Evolutionary conservation across 2,888 invertebrate genomes (phyloP), one percentile per base, ranked within the genome.

Genomic region (Cylindroiulus punctatus): DNA sequence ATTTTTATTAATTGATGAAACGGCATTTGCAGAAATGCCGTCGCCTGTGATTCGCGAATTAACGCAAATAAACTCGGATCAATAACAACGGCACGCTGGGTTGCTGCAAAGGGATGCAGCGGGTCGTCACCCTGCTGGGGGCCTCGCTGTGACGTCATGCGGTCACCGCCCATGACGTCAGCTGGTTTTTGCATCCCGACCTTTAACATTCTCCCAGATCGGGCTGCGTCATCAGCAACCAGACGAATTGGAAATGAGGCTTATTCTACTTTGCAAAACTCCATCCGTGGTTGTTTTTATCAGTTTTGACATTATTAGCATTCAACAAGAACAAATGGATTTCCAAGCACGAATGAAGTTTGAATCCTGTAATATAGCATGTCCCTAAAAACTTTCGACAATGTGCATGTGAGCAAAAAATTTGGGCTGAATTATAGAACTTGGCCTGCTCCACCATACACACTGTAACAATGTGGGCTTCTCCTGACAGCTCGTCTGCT

Each of bases 1-100:
- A 26, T 65, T 65, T 26, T 65, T 65, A 65, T 65, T 65, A 65
- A 65, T 65, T 65, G 65, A 65, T 65, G 65, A 26, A 65, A 65
- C 19, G 65, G 65, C 4, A 65, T 65, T 65, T 26, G 26, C 65
- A 65, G 65, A 65, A 65, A 65, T 65, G 65, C n/a, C 26, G 65
- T 65, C 26, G 26, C 8, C 26, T 65, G 26, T 65, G 26, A 65
- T n/a, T 65, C 65, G 26, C 65, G 65, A 65, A 65, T 65, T 65
- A 65, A 65, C 26, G 65, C 65, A n/a, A 65, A 65, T 65, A 22
- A 65, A 65, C 65, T 17, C 5, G 7, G 65, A 65, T 65, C 65
- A 65, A 65, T 65, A 65, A 65, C 65, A 65, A 26, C 26, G n/a
- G 26, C 65, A 26, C 1, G 26, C n/a, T 65, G 22, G 5, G 65